phyloP scores from a whole-genome alignment of 2,888 invertebrate species.

The Odiellus spinosus region DNA sequence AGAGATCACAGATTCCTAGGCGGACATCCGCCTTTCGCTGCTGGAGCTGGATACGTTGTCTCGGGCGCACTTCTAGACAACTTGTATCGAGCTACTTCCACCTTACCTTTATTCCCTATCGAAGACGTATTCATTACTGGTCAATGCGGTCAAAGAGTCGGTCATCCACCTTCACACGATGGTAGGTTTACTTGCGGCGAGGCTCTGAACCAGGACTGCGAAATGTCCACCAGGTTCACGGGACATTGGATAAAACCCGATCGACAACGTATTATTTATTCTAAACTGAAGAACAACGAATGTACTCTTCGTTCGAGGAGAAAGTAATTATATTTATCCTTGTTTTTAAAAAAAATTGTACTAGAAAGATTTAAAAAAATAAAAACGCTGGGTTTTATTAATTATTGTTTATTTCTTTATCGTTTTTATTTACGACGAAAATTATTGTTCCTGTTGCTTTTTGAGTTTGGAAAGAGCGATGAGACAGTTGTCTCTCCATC shows the following conservation, averaged over 20 bases:
- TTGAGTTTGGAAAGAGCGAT: conserved; percentile 64
- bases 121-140: conserved; percentile 31
- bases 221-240: conserved; percentile 18
- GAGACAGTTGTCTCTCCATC: conserved; percentile 67
- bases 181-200: conserved; percentile 22
- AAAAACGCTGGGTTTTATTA: no score
- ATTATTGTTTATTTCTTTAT: no score
- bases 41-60: conserved; percentile 28
- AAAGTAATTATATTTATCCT: no score
- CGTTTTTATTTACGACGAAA: no score
- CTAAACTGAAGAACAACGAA: neutral
- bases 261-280: conserved; percentile 29
- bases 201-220: conserved; percentile 18
- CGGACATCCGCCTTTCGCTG: conserved; percentile 23
- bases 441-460: conserved; percentile 27
- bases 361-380: no score
- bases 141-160: conserved; percentile 18
- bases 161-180: conserved; percentile 19
- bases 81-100: conserved; percentile 19
- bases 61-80: conserved; percentile 20
- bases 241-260: conserved; percentile 21
- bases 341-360: no score
- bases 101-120: conserved; percentile 22
- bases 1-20: conserved; percentile 22
- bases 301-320: no score